Percentiles rank a stretch among this genome's conserved stretches.
Conservation (phyloP, 2,113 vertebrate species). For the Morphnarchus princeps region DNA sequence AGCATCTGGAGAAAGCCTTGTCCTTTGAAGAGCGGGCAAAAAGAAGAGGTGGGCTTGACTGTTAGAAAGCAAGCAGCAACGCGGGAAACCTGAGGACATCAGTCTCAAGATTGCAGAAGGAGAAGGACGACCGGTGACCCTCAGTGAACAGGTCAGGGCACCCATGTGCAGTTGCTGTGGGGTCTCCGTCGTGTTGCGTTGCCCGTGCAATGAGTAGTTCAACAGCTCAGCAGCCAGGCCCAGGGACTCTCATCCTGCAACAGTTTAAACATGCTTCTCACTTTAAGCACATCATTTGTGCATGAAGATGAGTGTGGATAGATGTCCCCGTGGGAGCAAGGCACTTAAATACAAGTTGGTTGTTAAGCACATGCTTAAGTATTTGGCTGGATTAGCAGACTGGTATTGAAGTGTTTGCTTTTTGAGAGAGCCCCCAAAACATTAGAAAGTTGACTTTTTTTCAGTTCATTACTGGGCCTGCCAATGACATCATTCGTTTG, state of each 20-base stretch:
- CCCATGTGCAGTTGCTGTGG: not conserved
- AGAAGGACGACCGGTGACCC: not conserved
- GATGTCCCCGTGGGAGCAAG: not conserved
- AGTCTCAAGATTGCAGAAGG: not conserved
- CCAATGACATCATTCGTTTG: slow-evolving; percentile 77
- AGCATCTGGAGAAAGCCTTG: not conserved
- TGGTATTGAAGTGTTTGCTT: slow-evolving; percentile 63
- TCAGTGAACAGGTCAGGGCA: not conserved
- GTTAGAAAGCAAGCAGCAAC: not conserved
- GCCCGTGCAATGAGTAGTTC: accelerated
- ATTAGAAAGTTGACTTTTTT: slow-evolving; percentile 55
- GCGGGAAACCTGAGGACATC: not conserved
- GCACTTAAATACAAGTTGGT: not conserved
- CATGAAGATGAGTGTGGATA: not conserved
- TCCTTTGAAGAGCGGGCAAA: not conserved
- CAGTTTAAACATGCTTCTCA: not conserved
- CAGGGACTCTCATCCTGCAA: not conserved
- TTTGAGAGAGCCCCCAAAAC: slow-evolving; percentile 59
- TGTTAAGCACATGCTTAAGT: slow-evolving; percentile 12
- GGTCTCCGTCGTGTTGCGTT: not conserved
- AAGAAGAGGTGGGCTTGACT: not conserved
- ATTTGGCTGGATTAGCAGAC: slow-evolving; percentile 8
- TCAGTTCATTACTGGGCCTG: slow-evolving; percentile 66
- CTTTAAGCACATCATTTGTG: not conserved
- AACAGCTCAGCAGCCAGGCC: not conserved